Evolutionary conservation across 2,113 vertebrate genomes (phyloP).

Genomic region (Anser brachyrhynchus): DNA sequence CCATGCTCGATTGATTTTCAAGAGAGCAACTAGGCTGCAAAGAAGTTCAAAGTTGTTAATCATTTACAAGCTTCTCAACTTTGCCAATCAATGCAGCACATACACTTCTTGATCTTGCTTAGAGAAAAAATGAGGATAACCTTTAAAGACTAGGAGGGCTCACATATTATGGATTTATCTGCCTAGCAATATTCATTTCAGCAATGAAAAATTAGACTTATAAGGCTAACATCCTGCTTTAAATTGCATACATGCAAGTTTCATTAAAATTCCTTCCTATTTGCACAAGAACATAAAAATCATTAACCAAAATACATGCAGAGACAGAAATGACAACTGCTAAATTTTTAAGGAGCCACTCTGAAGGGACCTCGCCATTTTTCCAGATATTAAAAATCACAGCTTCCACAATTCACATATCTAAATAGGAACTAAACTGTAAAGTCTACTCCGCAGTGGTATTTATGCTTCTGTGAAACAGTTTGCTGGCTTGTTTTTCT

Average conservation of each 20-base stretch:
- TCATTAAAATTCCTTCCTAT: constrained; percentile 16
- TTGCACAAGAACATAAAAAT: background rate
- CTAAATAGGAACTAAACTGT: background rate
- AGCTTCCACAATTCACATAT: background rate
- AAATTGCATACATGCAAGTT: background rate
- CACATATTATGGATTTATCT: background rate
- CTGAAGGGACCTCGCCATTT: background rate
- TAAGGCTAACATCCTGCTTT: constrained; percentile 1
- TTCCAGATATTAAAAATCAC: constrained; percentile 8
- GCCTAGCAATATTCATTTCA: background rate
- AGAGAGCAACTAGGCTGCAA: background rate
- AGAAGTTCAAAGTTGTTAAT: background rate
- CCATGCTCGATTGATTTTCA: background rate
- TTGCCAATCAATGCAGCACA: background rate
- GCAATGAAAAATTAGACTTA: constrained; percentile 1
- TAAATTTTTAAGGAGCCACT: background rate
- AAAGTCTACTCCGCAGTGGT: background rate
- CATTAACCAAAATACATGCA: background rate
- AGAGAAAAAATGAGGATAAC: background rate
- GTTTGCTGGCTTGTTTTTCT: background rate
- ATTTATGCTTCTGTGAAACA: background rate
- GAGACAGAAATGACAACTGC: background rate
- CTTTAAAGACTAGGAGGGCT: background rate
- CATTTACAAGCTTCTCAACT: background rate
- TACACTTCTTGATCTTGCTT: background rate